These are phyloP conservation scores for Ammodytes marinus DNA, from an alignment of 2,113 vertebrate genomes.

Conservation along the genomic window DNA sequence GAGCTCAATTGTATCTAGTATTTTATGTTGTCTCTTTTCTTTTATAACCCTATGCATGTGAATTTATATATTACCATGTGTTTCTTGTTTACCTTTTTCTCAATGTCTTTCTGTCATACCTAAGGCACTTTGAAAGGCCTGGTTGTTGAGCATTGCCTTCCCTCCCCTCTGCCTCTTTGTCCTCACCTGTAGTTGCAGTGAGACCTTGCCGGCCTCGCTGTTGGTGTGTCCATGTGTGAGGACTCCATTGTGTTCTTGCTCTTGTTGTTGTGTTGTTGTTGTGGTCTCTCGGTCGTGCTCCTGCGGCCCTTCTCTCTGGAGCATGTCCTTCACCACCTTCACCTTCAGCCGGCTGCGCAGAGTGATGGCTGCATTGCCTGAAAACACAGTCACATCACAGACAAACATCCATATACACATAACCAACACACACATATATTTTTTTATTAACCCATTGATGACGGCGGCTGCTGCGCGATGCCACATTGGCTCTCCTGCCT, in stretches of 20 bases:
- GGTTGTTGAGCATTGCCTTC: no score
- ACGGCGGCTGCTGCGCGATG: no score
- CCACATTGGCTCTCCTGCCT: no score
- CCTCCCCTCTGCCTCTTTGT: neutral
- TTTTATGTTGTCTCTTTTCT: no score
- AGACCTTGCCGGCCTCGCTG: constrained; percentile 82
- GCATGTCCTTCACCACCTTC: constrained; percentile 86
- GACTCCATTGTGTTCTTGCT: constrained; percentile 78
- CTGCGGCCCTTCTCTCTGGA: constrained; percentile 64
- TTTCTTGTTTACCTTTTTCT: no score
- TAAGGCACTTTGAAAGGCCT: no score
- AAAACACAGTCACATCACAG: neutral
- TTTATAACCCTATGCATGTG: no score
- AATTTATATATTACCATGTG: no score
- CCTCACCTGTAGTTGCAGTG: constrained; percentile 86
- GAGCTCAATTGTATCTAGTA: no score
- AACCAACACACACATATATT: neutral
- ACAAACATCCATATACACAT: neutral
- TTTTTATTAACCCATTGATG: no score
- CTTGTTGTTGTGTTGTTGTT: constrained; percentile 28
- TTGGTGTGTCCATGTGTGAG: constrained; percentile 74
- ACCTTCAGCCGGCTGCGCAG: constrained; percentile 88
- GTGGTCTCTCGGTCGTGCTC: constrained; percentile 27
- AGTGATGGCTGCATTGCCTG: constrained; percentile 87
- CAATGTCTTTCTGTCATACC: no score